Base-by-base conservation (phyloP, 2,888 invertebrate genomes). In the Endotricha flammealis region DNA sequence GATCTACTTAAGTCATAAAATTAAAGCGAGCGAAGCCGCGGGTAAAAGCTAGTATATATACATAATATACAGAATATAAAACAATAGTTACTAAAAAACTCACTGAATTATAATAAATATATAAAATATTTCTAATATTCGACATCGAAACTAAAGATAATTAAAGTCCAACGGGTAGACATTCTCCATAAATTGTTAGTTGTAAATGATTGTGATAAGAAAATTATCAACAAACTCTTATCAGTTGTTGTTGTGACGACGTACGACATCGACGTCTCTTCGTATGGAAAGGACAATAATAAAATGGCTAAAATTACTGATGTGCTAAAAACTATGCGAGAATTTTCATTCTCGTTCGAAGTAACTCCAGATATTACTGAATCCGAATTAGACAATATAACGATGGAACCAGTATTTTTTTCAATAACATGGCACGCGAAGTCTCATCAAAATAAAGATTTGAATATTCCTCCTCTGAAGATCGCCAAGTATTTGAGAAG, bases 381-480 rank as follows among this genome's bases (percentile, higher is more conserved):
- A 44, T 53, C 57, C 25, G 65, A 71, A 13, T 39, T 82, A 32
- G 50, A 61, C 22, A 52, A 50, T 31, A 42, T 79, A 30, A 44
- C 53, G 1, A 44, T 55, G 2, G 53, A 74, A 9, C 83, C 85
- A n/a, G 29, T 50, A 9, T 86, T 83, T 48, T 75, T 63, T 39
- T 77, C 85, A 0, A 59, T 85, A 30, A 83, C 85, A 17, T 86
- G 85, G 85, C 83, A 85, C 37, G 72, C 85, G 0, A 76, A 69
- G 38, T 41, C 48, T 0, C 73, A 83, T 36, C 48, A 64, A 36
- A 78, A 75, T 42, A 58, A 58, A 42, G 52, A 63, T 39, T 56
- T 81, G 34, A 63, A 74, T 7, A 77, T 87, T 39, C 61, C 74
- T 7, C 79, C 88, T 1, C 42, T 89, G 36, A 52, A 50, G 44